phyloP scores from a whole-genome alignment of 2,888 invertebrate genomes.

The Harpalus rubripes region DNA sequence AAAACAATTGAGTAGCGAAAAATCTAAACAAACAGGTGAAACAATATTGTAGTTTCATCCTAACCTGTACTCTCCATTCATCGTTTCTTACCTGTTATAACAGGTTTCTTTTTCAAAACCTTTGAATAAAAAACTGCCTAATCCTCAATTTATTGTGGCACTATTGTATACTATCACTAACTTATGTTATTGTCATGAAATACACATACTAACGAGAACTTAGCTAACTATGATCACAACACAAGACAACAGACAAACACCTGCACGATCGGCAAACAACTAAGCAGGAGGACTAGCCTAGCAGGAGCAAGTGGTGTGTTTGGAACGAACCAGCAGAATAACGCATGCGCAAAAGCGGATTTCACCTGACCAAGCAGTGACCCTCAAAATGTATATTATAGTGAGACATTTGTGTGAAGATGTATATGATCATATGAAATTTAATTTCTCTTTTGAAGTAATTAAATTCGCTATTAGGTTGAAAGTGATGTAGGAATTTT shows the following conservation, averaged over 20 bases:
- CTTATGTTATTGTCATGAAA: constrained; percentile 37
- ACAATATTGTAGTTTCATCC: constrained; percentile 4
- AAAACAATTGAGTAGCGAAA: too few relatives aligned
- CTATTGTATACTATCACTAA: constrained; percentile 17
- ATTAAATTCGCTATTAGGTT: constrained; percentile 20
- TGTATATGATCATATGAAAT: constrained; percentile 4
- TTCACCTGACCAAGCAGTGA: constrained; percentile 68
- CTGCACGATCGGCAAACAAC: constrained; percentile 70
- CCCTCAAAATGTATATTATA: constrained; percentile 36
- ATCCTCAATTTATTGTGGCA: background rate
- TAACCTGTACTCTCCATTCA: constrained; percentile 4
- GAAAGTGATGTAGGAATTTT: constrained; percentile 8
- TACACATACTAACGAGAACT: constrained; percentile 52
- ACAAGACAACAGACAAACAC: constrained; percentile 62
- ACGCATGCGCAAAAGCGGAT: constrained; percentile 68
- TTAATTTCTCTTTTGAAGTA: constrained; percentile 34
- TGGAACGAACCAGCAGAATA: constrained; percentile 62
- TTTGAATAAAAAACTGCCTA: background rate
- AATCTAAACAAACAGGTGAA: background rate
- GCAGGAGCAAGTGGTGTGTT: constrained; percentile 68
- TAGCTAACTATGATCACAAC: constrained; percentile 22
- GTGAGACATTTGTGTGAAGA: background rate
- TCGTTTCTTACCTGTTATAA: constrained; percentile 52
- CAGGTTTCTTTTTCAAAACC: constrained; percentile 45
- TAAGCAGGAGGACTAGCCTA: constrained; percentile 17